Evolutionary conservation across 2,888 invertebrate species (phyloP), one percentile per base, ranked within the genome.

Genomic region (Xestobium rufovillosum): DNA sequence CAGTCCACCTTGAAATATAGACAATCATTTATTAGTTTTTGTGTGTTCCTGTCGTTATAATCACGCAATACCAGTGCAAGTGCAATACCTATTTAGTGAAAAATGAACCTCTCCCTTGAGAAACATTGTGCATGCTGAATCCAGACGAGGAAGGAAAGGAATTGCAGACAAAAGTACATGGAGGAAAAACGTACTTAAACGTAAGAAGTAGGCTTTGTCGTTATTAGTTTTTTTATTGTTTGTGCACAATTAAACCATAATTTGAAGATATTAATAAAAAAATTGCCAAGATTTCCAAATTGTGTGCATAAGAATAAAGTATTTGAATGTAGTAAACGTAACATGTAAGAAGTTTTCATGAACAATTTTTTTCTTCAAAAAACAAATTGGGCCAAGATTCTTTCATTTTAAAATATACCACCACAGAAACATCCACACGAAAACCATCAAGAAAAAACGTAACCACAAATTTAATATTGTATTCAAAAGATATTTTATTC

Each of bases 131-230:
- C 23, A 6, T 8, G 6, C 23, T 6, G 23, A 19, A 19, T 8
- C 23, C 23, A 19, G 23, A 19, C 6, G n/a, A 19, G 23, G 23
- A 19, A 19, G 23, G 23, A 19, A n/a, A n/a, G n/a, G 23, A 19
- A 19, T 19, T 19, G 6, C 23, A 8, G 23, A 19, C 6, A 6
- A 6, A 6, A 19, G 6, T 8, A 6, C 6, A n/a, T 19, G 23
- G 23, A n/a, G n/a, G n/a, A 19, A 19, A n/a, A 19, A 19, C n/a
- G n/a, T 8, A n/a, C 6, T 6, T 6, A 19, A 19, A 19, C 23
- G 23, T 19, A 19, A 8, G 6, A 19, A n/a, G 23, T 19, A 19
- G 6, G 23, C 6, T 19, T 19, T 6, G n/a, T 8, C 6, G 23
- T 19, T 19, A 19, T n/a, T n/a, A n/a, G n/a, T n/a, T n/a, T n/a